Evolutionary conservation across 2,113 vertebrate species (phyloP), one percentile per base, ranked within the genome.

Genomic region (Talpa occidentalis): DNA sequence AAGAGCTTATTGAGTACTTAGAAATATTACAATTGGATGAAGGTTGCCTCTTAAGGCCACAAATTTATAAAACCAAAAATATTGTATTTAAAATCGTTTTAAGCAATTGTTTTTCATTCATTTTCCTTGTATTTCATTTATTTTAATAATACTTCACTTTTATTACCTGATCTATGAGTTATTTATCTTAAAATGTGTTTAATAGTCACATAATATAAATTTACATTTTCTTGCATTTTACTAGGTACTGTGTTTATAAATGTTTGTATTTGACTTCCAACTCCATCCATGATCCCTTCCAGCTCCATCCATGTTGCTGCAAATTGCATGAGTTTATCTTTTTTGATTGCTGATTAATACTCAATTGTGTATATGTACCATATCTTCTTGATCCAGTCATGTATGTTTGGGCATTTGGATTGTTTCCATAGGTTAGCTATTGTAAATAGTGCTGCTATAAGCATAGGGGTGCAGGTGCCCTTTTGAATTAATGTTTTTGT

Each of bases 51-150:
- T 62, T 26, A 78, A 62, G 6, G 3, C 64, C 28, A 64, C 73
- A 86, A 78, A 54, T 40, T 70, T 72, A 69, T 49, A 52, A 93
- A 88, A n/a, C 2, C 22, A 72, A 80, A 84, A 16, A 76, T 42
- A 24, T 40, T 86, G 78, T 74, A 5, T 64, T 96, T 78, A 44
- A 67, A 35, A 42, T 92, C 83, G 10, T 81, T 40, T 84, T 76
- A 73, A 10, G 21, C 47, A 59, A 85, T 82, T 44, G 86, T 52
- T 28, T 49, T 47, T 47, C 54, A 35, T 78, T 82, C 12, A 54
- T 64, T 66, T 89, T 66, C 72, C 42, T n/a, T 54, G 10, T 47
- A 32, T 59, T 87, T 32, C 32, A 8, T 9, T 83, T 87, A 42
- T 54, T 81, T 91, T 56, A 86, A 52, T 87, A 74, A 76, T 62